phyloP scores from a whole-genome alignment of 2,113 vertebrate genomes.

The Ochotona curzoniae region DNA sequence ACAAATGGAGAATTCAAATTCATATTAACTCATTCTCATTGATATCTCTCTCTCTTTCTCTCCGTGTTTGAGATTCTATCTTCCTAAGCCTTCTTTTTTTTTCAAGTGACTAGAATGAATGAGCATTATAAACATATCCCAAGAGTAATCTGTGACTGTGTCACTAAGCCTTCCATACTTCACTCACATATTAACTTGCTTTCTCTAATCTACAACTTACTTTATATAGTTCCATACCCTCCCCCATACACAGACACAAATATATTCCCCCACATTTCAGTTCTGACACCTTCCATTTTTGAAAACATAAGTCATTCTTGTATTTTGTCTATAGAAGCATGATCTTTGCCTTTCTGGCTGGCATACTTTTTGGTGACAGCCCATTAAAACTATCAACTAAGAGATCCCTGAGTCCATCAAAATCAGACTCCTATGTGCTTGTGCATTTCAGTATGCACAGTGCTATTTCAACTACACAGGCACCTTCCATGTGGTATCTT shows the following conservation, averaged over 20 bases:
- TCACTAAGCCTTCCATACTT: not conserved
- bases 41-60: too few species aligned
- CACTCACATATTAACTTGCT: not conserved
- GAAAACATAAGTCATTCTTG: constrained; percentile 29
- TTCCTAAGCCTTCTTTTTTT: too few species aligned
- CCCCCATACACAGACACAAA: not conserved
- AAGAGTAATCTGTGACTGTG: not conserved
- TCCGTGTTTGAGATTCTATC: too few species aligned
- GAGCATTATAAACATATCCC: too few species aligned
- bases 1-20: too few species aligned
- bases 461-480: not conserved
- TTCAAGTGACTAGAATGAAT: too few species aligned
- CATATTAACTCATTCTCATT: too few species aligned
- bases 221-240: not conserved
- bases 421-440: not conserved
- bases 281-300: not conserved
- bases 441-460: not conserved
- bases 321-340: constrained; percentile 48
- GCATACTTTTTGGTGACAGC: not conserved
- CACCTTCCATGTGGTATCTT: constrained; percentile 15
- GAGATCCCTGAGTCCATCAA: not conserved
- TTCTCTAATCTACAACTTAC: not conserved
- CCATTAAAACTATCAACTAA: constrained; percentile 38
- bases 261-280: not conserved
- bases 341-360: constrained; percentile 29